Conservation (phyloP, 2,888 invertebrate species). For the Dascillus cervinus region DNA sequence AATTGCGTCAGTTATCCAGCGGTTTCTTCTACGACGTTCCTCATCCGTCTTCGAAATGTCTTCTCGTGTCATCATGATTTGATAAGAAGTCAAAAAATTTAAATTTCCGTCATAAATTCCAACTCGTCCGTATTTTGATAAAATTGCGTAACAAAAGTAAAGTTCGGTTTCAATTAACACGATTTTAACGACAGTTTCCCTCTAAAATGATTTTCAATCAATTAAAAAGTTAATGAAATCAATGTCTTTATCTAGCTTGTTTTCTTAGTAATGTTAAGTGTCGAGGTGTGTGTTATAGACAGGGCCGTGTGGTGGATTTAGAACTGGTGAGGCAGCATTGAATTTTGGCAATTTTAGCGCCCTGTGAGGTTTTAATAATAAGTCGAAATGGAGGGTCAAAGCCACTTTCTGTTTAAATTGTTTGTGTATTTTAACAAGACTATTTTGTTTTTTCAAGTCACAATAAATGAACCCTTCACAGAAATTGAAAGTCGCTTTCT, state of each 20-base stretch:
- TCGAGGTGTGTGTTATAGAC: no score
- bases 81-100: constrained; percentile 45
- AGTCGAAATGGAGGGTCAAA: no score
- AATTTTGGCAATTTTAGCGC: no score
- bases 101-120: constrained; percentile 54
- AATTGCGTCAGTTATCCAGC: constrained; percentile 57
- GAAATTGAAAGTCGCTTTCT: no score
- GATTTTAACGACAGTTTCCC: constrained; percentile 51
- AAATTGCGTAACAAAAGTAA: constrained; percentile 54
- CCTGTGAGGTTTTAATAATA: no score
- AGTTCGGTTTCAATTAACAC: constrained; percentile 48
- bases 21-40: constrained; percentile 42
- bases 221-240: background rate
- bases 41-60: constrained; percentile 40
- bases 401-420: no score
- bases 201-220: constrained; percentile 39
- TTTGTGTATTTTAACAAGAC: no score
- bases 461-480: no score
- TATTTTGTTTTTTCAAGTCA: no score
- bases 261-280: no score
- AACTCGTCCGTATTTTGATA: constrained; percentile 52
- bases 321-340: no score
- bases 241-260: background rate
- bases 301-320: no score
- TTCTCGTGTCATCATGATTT: constrained; percentile 47